Evolutionary conservation across 1,140 invertebrate species (phyloP), one percentile per base, ranked within the genome.

Genomic region (Ips typographus): DNA sequence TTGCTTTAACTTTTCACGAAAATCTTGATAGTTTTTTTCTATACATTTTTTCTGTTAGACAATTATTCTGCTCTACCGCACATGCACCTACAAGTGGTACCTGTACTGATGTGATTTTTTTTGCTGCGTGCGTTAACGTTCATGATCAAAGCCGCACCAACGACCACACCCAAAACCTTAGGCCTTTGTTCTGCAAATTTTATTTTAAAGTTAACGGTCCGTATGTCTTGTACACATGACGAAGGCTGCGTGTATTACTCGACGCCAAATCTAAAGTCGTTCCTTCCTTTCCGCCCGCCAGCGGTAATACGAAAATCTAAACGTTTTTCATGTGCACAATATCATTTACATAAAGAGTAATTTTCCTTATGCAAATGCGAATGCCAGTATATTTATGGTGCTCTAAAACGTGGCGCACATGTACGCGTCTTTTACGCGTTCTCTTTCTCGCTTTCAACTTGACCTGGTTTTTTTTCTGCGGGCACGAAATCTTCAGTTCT

Each of bases 381-480:
- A 44, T 60, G 41, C 22, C 40, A 44, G 47, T 63, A 63, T 52
- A 63, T 63, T 63, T 52, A 44, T 51, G n/a, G 47, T 7, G 6
- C 36, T 63, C 53, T 52, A 52, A 63, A 63, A 63, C 38, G 43
- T 63, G 61, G 44, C 44, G 61, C 61, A 52, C 52, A 63, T 41
- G 42, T 38, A 41, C 40, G 42, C 43, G 47, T 63, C 61, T 52
- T 52, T 43, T 63, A 52, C 61, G 44, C 47, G 44, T 51, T 51
- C 44, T 63, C 38, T 63, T 49, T 63, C 61, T 63, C 61, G 44
- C 47, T 40, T 49, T 63, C 61, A 63, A 63, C 61, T 63, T 63
- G 61, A 63, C 61, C 61, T 63, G 61, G 61, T 52, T 63, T 52
- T 52, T 63, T 60, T 22, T 22, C 22, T 49, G 22, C 44, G 37